phyloP scores from a whole-genome alignment of 1,140 invertebrate genomes.

The Danaus plexippus region DNA sequence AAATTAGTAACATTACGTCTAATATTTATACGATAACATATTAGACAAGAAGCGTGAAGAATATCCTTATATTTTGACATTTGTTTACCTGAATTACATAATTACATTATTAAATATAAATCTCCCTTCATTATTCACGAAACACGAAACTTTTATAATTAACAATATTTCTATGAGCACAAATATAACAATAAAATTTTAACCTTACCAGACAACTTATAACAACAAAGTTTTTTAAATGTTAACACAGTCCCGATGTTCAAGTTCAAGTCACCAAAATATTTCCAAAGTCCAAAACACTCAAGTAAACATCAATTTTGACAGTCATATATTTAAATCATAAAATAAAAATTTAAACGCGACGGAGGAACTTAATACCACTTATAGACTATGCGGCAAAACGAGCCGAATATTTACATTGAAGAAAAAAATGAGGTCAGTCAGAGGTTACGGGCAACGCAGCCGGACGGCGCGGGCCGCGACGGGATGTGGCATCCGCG shows the following conservation, averaged over 20 bases:
- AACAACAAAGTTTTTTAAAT: constrained; percentile 40
- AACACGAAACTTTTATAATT: constrained; percentile 40
- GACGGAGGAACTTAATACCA: constrained; percentile 68
- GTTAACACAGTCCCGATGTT: constrained; percentile 38
- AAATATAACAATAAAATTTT: constrained; percentile 39
- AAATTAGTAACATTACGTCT: no score
- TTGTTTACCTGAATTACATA: constrained; percentile 31
- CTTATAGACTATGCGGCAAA: constrained; percentile 70
- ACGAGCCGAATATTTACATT: constrained; percentile 71
- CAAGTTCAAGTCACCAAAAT: constrained; percentile 46
- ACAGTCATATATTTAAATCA: constrained; percentile 43
- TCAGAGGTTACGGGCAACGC: constrained; percentile 70
- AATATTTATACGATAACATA: no score
- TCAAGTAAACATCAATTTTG: constrained; percentile 34
- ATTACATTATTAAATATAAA: constrained; percentile 25
- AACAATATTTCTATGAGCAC: constrained; percentile 37
- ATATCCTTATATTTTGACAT: no score
- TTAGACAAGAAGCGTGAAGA: no score
- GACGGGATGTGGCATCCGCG: constrained; percentile 57
- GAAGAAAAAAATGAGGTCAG: constrained; percentile 71
- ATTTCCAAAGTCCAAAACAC: constrained; percentile 42
- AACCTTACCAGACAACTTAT: constrained; percentile 39
- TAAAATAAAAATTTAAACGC: constrained; percentile 47
- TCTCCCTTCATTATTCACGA: constrained; percentile 39
- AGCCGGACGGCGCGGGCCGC: constrained; percentile 67